Conservation (phyloP, 2,888 invertebrate genomes). For the Blastobasis lacticolella region DNA sequence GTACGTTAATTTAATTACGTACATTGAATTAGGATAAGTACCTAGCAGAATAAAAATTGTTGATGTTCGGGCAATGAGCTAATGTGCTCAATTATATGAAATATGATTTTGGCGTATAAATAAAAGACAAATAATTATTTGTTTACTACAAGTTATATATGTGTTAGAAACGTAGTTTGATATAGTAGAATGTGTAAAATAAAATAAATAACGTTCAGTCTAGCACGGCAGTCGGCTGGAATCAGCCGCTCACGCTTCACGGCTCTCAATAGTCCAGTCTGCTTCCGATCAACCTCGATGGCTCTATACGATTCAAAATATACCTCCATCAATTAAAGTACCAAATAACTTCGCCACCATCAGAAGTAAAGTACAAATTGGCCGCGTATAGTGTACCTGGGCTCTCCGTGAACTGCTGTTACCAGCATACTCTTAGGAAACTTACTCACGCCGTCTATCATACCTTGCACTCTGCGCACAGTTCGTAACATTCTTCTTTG, state of each 20-base stretch:
- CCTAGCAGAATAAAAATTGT: too few relatives aligned
- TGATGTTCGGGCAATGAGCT: too few relatives aligned
- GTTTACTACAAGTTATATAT: constrained; percentile 27
- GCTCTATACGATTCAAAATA: too few relatives aligned
- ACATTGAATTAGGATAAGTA: too few relatives aligned
- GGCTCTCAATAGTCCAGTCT: constrained; percentile 9
- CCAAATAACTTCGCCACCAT: too few relatives aligned
- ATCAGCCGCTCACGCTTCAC: constrained; percentile 14
- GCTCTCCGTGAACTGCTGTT: too few relatives aligned
- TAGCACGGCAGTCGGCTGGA: constrained; percentile 20
- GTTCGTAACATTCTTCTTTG: constrained; percentile 21
- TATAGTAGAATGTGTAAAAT: constrained; percentile 27
- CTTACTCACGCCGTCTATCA: constrained; percentile 5
- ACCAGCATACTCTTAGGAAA: too few relatives aligned
- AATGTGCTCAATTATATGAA: too few relatives aligned
- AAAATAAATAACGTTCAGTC: constrained; percentile 17
- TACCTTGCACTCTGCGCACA: constrained; percentile 12
- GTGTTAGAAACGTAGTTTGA: constrained; percentile 32
- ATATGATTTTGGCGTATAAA: constrained; percentile 15
- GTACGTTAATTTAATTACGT: too few relatives aligned
- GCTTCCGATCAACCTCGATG: not conserved
- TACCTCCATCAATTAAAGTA: too few relatives aligned
- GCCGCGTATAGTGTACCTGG: too few relatives aligned
- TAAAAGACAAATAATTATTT: constrained; percentile 29
- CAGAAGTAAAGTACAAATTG: too few relatives aligned